Evolutionary conservation across 2,113 vertebrate species (phyloP), one percentile per base, ranked within the genome.

Genomic region (Callionymus lyra): DNA sequence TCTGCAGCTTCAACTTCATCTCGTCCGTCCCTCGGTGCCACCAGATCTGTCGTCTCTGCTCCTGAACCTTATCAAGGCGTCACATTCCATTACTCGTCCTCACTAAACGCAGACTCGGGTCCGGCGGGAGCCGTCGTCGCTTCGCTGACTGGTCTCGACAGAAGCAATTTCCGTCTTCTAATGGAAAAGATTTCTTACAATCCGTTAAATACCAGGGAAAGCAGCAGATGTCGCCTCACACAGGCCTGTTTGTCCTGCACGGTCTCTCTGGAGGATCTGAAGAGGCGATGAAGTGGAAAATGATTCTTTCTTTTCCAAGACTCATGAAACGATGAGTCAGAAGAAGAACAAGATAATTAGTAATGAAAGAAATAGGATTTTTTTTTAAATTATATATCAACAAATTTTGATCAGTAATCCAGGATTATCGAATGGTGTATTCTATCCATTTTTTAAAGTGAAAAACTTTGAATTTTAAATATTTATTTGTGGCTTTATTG

Each of bases 141-240:
- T 35, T 12, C 5, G 53, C 31, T 66, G 75, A 79, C 66, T 59
- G 49, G 63, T 63, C 62, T 76, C 80, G 83, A 83, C 82, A 83
- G 71, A 78, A 81, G 63, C 79, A 78, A 82, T 82, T 81, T 80
- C 71, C 66, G 9, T 49, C 56, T 63, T 77, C 65, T 78, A 79
- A 79, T 80, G 47, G 62, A 71, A 27, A 68, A 74, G 53, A 70
- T 76, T 74, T 68, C 63, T 69, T 57, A 56, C 59, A 53, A 59
- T 68, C 62, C 50, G 42, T 56, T 70, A 69, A 75, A 60, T 54
- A 75, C 19, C 60, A 12, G 56, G 34, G 57, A n/a, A 48, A 21
- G 44, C 41, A 42, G 41, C 77, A 79, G 75, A 75, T 79, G 66
- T 58, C 59, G 19, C 47, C 21, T 3, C 63, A 40, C 41, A 41